Evolutionary conservation across 2,797 vertebrate species (phyloP), one percentile per base, ranked within the genome.

Genomic region (Protonibea diacanthus): DNA sequence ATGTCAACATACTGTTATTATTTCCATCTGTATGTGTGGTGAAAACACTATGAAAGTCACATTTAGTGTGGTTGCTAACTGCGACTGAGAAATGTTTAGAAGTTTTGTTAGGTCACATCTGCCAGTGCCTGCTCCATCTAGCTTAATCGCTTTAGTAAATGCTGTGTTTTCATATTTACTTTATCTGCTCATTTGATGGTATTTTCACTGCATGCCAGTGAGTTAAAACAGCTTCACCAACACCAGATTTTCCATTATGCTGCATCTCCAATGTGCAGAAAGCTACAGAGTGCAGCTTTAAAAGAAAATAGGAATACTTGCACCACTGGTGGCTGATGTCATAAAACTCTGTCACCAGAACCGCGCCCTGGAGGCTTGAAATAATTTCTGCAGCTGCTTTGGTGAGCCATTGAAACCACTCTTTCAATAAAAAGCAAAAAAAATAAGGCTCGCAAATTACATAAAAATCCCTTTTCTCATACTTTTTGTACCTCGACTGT

Each of bases 381-480:
- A 80, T 83, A 78, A 89, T 57, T 76, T 62, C 77, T 74, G 80
- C 81, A 83, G 84, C 84, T 83, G 85, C 81, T 77, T 75, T 21
- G 65, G 60, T 21, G 42, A 83, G 71, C 61, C 63, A 18, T 21
- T 45, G 60, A 71, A 51, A 74, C 51, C 29, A 58, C 13, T 78
- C 64, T 69, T 59, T 69, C 79, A 77, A 53, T 20, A 14, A 69
- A 48, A 73, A 44, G 49, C 55, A 76, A 58, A 61, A 76, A 58
- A 61, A 63, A 74, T 17, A 33, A 47, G 51, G 52, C 52, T 82
- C 27, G 48, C 48, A 45, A 25, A 21, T 4, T 58, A 49, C 44
- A 47, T 59, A 57, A 25, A 66, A 61, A 62, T 20, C 8, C 29
- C 10, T 45, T 38, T 17, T n/a, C 6, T 29, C 27, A 27, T 60